Percentiles rank a stretch among this genome's conserved stretches.
Conservation (phyloP, 2,113 vertebrate species). For the Malurus elegans region DNA sequence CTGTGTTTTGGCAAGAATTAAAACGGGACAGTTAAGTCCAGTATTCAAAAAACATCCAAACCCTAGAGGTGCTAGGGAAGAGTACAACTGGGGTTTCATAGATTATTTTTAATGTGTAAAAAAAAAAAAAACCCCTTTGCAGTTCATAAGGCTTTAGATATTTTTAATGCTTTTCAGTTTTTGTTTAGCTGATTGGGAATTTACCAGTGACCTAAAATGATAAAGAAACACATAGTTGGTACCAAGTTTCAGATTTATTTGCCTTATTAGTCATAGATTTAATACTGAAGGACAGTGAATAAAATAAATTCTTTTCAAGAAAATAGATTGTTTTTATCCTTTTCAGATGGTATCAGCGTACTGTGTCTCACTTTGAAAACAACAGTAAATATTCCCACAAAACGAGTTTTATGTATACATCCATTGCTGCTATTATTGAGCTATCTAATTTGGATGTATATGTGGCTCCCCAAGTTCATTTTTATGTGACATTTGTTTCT, state of each 20-base stretch:
- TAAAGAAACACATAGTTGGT: background rate
- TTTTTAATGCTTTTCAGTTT: background rate
- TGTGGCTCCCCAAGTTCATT: background rate
- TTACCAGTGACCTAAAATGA: background rate
- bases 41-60: background rate
- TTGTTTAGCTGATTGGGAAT: background rate
- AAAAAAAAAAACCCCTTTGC: background rate
- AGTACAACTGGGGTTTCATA: fast-evolving
- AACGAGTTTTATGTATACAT: background rate
- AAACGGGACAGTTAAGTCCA: background rate
- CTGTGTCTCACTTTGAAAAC: background rate
- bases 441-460: background rate
- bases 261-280: background rate
- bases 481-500: conserved; percentile 8
- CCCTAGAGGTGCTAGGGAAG: background rate
- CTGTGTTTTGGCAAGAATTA: background rate
- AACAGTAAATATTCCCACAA: conserved; percentile 4
- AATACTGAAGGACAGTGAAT: background rate
- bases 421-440: background rate
- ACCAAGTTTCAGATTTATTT: background rate
- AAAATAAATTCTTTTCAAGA: background rate
- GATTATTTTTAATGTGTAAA: background rate
- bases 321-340: background rate
- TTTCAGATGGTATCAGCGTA: background rate
- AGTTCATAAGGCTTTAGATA: background rate